Percentiles rank a stretch among this genome's conserved stretches.
These are phyloP conservation scores for Polydrusus tereticollis DNA, from an alignment of 2,888 invertebrate genomes.

Conservation along the genomic window DNA sequence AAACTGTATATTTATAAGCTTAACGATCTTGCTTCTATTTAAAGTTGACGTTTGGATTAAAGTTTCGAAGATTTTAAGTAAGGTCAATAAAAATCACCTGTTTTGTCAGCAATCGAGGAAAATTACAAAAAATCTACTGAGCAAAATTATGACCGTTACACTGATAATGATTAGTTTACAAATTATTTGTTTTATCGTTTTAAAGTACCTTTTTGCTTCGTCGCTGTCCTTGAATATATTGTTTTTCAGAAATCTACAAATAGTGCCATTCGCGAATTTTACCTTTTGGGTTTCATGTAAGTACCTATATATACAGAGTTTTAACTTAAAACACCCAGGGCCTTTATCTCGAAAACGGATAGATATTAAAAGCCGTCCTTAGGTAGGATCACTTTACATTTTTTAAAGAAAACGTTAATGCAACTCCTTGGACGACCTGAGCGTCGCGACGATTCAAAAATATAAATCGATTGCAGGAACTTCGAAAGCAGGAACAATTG, in stretches of 20 bases:
- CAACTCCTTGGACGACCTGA: no score
- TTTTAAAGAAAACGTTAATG: no score
- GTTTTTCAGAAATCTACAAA: conserved; percentile 23
- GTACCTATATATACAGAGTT: no score
- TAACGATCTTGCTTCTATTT: conserved; percentile 56
- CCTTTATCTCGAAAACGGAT: no score
- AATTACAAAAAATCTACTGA: conserved; percentile 54
- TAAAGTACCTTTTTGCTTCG: not conserved
- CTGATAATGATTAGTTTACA: conserved; percentile 53
- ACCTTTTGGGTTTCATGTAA: conserved; percentile 21
- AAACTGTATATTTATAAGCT: conserved; percentile 58
- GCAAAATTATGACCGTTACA: conserved; percentile 53
- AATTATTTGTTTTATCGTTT: conserved; percentile 49
- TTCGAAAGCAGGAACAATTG: no score
- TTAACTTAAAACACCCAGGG: no score
- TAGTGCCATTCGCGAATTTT: conserved; percentile 16
- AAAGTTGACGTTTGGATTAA: conserved; percentile 58
- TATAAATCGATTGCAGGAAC: no score
- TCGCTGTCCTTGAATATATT: conserved; percentile 3
- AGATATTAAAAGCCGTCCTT: no score
- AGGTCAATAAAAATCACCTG: conserved; percentile 58
- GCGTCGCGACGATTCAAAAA: no score
- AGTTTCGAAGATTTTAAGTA: conserved; percentile 57
- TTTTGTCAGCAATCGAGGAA: conserved; percentile 60
- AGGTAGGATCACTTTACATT: no score